phyloP scores from a whole-genome alignment of 2,113 vertebrate species.

The Phodopus roborovskii region DNA sequence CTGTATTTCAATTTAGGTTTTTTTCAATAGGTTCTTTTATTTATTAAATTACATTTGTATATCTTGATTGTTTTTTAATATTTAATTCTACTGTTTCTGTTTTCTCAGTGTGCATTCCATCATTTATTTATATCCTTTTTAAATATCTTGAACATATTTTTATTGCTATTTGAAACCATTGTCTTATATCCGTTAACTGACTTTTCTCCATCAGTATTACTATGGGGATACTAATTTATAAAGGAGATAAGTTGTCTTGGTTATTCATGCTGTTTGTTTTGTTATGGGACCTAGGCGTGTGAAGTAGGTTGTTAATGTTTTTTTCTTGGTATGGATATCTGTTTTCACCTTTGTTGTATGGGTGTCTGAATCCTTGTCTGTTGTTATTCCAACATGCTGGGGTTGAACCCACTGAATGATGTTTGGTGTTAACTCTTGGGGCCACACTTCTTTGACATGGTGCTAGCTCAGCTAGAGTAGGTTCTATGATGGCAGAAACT shows the following conservation, averaged over 20 bases:
- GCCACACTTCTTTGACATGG: not conserved
- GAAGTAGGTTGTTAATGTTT: not conserved
- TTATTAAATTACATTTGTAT: not conserved
- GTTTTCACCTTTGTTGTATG: not conserved
- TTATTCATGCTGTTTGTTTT: not conserved
- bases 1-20: not conserved
- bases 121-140: not conserved
- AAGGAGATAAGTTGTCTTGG: not conserved
- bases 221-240: not conserved
- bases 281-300: not conserved
- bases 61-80: not conserved
- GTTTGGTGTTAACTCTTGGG: not conserved
- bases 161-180: not conserved
- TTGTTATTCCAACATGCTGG: not conserved
- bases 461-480: not conserved
- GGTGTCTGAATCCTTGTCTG: not conserved
- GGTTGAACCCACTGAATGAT: not conserved
- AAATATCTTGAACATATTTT: not conserved
- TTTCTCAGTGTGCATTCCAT: not conserved
- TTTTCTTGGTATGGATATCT: not conserved
- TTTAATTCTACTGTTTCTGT: not conserved
- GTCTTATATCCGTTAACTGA: too few relatives aligned
- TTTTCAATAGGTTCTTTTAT: not conserved
- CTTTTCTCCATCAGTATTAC: too few relatives aligned
- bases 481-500: not conserved